Percentiles rank a stretch among this genome's conserved stretches.
Evolutionary conservation across 2,888 invertebrate genomes (phyloP).

Genomic region (Xestia c-nigrum): DNA sequence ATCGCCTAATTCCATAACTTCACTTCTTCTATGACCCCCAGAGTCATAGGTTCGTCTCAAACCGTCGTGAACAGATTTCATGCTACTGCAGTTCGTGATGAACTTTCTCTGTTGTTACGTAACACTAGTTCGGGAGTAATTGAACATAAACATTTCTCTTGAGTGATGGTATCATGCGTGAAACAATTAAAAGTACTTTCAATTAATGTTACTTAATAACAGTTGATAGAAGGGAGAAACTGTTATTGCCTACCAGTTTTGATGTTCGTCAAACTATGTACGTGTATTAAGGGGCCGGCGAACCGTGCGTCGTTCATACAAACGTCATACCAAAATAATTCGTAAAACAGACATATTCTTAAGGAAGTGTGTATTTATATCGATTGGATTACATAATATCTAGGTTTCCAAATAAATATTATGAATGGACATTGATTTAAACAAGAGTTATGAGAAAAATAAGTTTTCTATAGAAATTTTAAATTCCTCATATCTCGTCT

Average conservation of each 20-base stretch:
- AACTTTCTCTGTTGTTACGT: constrained; percentile 63
- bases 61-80: constrained; percentile 17
- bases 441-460: no score
- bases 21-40: background rate
- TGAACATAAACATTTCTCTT: constrained; percentile 53
- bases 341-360: no score
- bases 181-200: constrained; percentile 67
- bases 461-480: no score
- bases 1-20: background rate
- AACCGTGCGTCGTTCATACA: no score
- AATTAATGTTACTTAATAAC: constrained; percentile 51
- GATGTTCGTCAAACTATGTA: constrained; percentile 1
- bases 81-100: constrained; percentile 45
- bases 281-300: no score
- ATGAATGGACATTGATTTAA: no score
- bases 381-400: no score
- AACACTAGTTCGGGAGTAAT: constrained; percentile 56
- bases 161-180: constrained; percentile 51
- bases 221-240: constrained; percentile 42
- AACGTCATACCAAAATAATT: no score
- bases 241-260: constrained; percentile 3
- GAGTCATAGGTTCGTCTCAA: background rate
- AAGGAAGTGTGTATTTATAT: no score
- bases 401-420: no score
- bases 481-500: no score